phyloP scores from a whole-genome alignment of 1,140 invertebrate species.

The Drosophila ercepeae region DNA sequence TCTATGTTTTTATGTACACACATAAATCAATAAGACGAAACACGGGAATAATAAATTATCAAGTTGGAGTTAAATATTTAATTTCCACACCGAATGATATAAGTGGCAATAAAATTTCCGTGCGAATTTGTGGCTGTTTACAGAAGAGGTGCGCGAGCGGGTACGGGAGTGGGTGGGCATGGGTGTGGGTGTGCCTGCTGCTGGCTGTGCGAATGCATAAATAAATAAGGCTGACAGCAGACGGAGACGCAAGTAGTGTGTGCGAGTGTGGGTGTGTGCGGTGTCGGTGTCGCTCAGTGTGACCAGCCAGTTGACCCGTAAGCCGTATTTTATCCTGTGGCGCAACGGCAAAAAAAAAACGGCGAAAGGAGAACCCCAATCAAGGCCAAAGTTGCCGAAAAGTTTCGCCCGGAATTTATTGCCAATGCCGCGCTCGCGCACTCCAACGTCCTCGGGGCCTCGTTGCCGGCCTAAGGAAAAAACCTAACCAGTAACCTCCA shows the following conservation, averaged over 20 bases:
- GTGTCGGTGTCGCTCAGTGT: slow-evolving; percentile 6
- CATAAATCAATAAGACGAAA: slow-evolving; percentile 68
- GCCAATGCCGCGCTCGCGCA: slow-evolving; percentile 69
- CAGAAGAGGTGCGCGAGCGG: background rate
- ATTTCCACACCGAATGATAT: slow-evolving; percentile 55
- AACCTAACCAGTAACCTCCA: slow-evolving; percentile 21
- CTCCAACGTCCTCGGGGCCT: slow-evolving; percentile 63
- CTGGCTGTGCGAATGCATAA: slow-evolving; percentile 34
- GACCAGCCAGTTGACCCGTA: slow-evolving; percentile 51
- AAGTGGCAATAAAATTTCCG: slow-evolving; percentile 67
- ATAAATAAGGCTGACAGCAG: slow-evolving; percentile 60
- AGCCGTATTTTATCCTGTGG: slow-evolving; percentile 33
- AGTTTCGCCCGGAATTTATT: slow-evolving; percentile 61
- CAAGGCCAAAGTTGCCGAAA: slow-evolving; percentile 43
- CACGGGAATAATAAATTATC: slow-evolving; percentile 47
- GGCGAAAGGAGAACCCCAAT: background rate
- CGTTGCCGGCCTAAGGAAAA: slow-evolving; percentile 46
- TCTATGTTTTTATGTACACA: background rate
- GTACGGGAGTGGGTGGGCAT: background rate
- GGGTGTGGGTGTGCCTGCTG: background rate
- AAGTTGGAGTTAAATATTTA: slow-evolving; percentile 68
- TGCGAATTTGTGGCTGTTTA: slow-evolving; percentile 38
- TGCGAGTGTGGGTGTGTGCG: background rate
- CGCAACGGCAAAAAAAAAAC: background rate
- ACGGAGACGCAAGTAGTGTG: background rate